Conservation (phyloP, 2,113 vertebrate species). For the Sterrhoptilus dennistouni region DNA sequence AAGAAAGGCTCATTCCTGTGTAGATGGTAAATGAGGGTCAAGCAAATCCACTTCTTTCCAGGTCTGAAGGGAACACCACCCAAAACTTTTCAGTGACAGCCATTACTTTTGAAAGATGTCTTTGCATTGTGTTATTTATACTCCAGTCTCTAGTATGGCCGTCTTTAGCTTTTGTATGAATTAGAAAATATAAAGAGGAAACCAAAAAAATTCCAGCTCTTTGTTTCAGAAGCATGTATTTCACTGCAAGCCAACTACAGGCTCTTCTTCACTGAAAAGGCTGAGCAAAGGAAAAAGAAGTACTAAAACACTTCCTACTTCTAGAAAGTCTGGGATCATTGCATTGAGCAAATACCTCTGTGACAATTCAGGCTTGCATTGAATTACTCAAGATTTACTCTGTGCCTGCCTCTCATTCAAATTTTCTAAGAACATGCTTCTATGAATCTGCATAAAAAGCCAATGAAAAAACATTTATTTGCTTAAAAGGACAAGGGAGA, state of each 20-base stretch:
- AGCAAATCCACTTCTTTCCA: not conserved
- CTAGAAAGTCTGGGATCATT: not conserved
- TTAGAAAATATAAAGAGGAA: not conserved
- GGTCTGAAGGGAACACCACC: constrained; percentile 7
- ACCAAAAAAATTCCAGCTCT: not conserved
- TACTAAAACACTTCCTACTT: not conserved
- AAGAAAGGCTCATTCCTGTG: constrained; percentile 32
- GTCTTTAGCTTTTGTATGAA: not conserved
- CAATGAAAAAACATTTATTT: not conserved
- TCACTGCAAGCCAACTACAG: not conserved
- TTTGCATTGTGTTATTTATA: not conserved
- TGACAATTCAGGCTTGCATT: not conserved
- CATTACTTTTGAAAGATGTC: constrained; percentile 9
- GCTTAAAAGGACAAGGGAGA: not conserved
- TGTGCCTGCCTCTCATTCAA: not conserved
- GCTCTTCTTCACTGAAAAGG: not conserved
- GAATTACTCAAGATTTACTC: not conserved
- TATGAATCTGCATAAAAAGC: not conserved
- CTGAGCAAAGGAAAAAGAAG: not conserved
- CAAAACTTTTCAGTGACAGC: constrained; percentile 29
- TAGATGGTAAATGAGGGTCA: constrained; percentile 23
- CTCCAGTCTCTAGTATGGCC: not conserved
- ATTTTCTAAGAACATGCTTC: not conserved
- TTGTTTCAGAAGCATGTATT: not conserved
- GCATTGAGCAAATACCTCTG: not conserved